Evolutionary conservation across 1,140 invertebrate genomes (phyloP).

Genomic region (Ptiloglossa arizonensis): DNA sequence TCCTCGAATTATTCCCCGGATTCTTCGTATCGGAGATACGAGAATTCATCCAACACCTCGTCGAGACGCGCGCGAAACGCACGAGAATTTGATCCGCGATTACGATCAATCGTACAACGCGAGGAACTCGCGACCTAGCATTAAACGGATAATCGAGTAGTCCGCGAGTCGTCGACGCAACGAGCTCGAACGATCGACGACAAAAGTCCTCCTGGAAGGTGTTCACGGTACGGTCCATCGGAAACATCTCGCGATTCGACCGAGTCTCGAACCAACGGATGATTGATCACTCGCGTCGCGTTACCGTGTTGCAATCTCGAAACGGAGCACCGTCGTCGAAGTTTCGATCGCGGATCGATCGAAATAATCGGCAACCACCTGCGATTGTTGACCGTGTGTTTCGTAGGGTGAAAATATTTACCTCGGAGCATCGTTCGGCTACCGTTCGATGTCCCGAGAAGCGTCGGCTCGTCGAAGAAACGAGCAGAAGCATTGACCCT

Average conservation of each 20-base stretch:
- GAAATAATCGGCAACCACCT: neutral
- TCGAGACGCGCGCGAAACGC: neutral
- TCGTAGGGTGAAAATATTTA: neutral
- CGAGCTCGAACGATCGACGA: neutral
- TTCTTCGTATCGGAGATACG: neutral
- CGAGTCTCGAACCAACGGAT: no score
- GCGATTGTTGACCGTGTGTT: neutral
- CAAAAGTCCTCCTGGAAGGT: neutral
- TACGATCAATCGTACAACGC: neutral
- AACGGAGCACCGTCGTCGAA: no score
- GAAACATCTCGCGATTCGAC: no score
- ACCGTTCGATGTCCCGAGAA: no score
- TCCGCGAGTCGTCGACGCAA: neutral
- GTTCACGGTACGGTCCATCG: no score
- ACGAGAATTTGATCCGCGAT: neutral
- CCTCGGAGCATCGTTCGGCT: no score
- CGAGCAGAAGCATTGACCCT: conserved; percentile 44
- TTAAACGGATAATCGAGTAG: neutral
- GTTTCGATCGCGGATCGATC: no score
- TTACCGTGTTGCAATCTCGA: no score
- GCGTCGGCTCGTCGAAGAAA: neutral
- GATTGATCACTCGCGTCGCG: no score
- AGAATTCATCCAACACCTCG: no score
- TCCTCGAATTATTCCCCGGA: neutral
- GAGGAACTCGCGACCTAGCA: neutral